Evolutionary conservation across 2,797 vertebrate species (phyloP).

Genomic region (Danio tinwini): DNA sequence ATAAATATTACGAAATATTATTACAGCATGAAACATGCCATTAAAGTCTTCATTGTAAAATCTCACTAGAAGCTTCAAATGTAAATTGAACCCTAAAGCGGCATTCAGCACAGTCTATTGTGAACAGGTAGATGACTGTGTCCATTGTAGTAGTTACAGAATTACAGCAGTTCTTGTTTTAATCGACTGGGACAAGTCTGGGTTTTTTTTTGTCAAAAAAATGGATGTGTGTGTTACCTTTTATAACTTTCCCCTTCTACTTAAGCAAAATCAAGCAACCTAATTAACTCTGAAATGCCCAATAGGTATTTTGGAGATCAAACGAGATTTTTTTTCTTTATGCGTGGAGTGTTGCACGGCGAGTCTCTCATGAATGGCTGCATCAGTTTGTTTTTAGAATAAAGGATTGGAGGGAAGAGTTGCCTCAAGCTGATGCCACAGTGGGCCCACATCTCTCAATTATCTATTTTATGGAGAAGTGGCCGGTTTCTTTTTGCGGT

Average conservation of each 20-base stretch:
- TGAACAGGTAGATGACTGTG: too few relatives aligned
- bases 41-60: too few relatives aligned
- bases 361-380: constrained; percentile 44
- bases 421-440: not conserved
- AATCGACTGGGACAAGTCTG: too few relatives aligned
- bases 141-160: too few relatives aligned
- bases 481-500: not conserved
- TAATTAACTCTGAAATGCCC: constrained; percentile 62
- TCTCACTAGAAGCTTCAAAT: too few relatives aligned
- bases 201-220: not conserved
- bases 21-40: too few relatives aligned
- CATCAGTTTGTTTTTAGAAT: constrained; percentile 9
- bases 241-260: constrained; percentile 18
- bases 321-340: constrained; percentile 26
- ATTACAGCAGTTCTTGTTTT: too few relatives aligned
- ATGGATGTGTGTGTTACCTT: constrained; percentile 6
- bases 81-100: too few relatives aligned
- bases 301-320: constrained; percentile 59
- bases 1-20: too few relatives aligned
- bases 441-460: constrained; percentile 20
- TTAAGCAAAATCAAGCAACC: constrained; percentile 41
- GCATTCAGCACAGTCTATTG: too few relatives aligned
- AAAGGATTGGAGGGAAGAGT: constrained; percentile 33
- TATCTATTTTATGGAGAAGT: constrained; percentile 19
- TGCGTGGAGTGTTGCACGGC: constrained; percentile 20